A percentile compares a stretch with the other conserved stretches of the same genome.
Evolutionary conservation across 2,797 vertebrate species (phyloP).

Genomic region (Percopsis omiscomaycus): DNA sequence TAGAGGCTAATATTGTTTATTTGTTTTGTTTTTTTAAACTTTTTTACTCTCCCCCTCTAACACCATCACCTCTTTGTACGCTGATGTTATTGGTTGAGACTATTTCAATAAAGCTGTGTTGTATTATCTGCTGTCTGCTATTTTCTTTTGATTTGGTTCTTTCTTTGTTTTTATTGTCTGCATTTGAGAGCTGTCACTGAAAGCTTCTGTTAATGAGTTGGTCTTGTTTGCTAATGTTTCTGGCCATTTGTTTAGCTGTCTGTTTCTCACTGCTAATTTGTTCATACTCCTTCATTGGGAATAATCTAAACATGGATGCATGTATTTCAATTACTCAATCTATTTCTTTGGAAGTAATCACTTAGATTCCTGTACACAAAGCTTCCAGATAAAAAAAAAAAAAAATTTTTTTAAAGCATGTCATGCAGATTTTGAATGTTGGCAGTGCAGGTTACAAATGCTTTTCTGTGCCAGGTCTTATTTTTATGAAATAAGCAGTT

Average conservation of each 20-base stretch:
- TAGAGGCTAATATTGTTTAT: slow-evolving; percentile 43
- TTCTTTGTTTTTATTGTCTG: slow-evolving; percentile 16
- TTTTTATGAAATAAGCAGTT: no score
- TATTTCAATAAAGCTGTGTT: slow-evolving; percentile 88
- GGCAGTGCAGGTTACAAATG: no score
- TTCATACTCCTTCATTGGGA: no score
- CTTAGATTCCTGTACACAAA: slow-evolving; percentile 7
- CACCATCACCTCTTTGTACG: slow-evolving; percentile 74
- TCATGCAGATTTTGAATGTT: not conserved
- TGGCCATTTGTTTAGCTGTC: slow-evolving; percentile 8
- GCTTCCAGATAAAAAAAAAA: not conserved
- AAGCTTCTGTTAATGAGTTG: slow-evolving; percentile 1
- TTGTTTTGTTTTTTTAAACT: slow-evolving; percentile 33
- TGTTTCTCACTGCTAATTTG: not conserved
- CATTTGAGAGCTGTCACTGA: not conserved
- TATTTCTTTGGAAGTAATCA: not conserved
- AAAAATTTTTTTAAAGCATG: not conserved
- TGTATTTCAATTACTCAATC: not conserved
- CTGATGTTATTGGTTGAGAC: slow-evolving; percentile 83
- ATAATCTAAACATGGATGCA: not conserved
- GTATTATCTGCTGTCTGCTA: slow-evolving; percentile 69
- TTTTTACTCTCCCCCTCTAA: slow-evolving; percentile 49
- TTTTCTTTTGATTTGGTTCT: slow-evolving; percentile 27
- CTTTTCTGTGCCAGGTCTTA: no score
- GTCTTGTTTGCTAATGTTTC: not conserved